These are phyloP conservation scores for Drosophila paranaensis DNA, from an alignment of 2,888 invertebrate genomes.

Conservation along the genomic window DNA sequence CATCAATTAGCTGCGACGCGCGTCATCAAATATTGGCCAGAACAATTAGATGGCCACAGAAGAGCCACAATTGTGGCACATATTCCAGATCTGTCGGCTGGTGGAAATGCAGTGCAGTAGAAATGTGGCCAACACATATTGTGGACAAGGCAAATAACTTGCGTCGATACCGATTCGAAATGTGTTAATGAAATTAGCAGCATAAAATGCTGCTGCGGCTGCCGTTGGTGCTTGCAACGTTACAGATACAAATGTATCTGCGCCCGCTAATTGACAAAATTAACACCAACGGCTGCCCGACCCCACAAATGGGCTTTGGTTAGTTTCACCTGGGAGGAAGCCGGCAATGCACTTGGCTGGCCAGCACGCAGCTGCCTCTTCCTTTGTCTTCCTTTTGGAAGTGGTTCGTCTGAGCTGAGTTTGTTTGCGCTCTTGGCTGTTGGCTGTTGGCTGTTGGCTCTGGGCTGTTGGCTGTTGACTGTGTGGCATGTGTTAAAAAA, in stretches of 20 bases:
- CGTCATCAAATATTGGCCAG: slow-evolving; percentile 65
- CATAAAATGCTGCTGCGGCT: slow-evolving; percentile 60
- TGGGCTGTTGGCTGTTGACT: slow-evolving; percentile 10
- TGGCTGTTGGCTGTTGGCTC: not conserved
- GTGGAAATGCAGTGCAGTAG: slow-evolving; percentile 46
- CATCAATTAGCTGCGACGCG: slow-evolving; percentile 60
- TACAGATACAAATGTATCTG: slow-evolving; percentile 62
- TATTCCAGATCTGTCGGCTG: slow-evolving; percentile 32
- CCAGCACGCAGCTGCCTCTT: slow-evolving; percentile 14
- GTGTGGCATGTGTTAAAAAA: slow-evolving; percentile 70
- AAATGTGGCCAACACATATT: slow-evolving; percentile 36
- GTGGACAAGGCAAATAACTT: slow-evolving; percentile 54
- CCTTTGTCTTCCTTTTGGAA: slow-evolving; percentile 49
- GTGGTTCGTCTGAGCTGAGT: slow-evolving; percentile 33
- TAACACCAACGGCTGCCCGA: slow-evolving; percentile 62
- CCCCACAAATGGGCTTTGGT: slow-evolving; percentile 58
- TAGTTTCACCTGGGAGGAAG: slow-evolving; percentile 70
- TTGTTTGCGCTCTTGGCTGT: slow-evolving; percentile 39
- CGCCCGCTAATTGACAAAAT: slow-evolving; percentile 76
- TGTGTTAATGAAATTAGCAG: slow-evolving; percentile 82
- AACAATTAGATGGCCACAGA: slow-evolving; percentile 50
- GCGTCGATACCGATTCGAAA: slow-evolving; percentile 56
- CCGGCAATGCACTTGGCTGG: slow-evolving; percentile 33
- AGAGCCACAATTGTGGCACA: slow-evolving; percentile 3
- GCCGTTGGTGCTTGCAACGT: slow-evolving; percentile 53